Evolutionary conservation across 2,797 vertebrate genomes (phyloP).

Genomic region (Taeniopygia guttata): DNA sequence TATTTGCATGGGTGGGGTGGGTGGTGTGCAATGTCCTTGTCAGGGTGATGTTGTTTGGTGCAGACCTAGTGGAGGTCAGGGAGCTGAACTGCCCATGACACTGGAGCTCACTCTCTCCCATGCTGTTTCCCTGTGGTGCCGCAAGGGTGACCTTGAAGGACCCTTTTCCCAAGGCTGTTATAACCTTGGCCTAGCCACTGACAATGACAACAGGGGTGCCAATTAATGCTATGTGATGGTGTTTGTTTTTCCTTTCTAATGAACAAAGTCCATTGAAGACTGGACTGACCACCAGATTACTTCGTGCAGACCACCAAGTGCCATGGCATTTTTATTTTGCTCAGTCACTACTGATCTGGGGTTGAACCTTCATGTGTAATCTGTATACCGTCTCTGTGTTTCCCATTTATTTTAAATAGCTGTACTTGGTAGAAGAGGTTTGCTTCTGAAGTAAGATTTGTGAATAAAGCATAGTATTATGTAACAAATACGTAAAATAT

Average conservation of each 20-base stretch:
- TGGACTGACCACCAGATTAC: not conserved
- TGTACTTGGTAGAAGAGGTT: not conserved
- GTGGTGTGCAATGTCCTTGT: not conserved
- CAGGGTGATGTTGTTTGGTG: not conserved
- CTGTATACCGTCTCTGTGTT: not conserved
- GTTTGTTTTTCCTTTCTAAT: not conserved
- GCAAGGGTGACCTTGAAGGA: slow-evolving; percentile 9
- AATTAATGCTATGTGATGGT: slow-evolving; percentile 18
- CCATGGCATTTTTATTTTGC: not conserved
- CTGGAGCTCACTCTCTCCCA: not conserved
- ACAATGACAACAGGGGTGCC: slow-evolving; percentile 7
- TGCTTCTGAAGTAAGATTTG: not conserved
- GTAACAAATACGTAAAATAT: not conserved
- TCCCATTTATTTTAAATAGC: not conserved
- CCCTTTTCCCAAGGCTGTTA: not conserved
- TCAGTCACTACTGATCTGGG: not conserved
- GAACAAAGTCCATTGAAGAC: slow-evolving; percentile 20
- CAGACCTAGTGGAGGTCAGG: not conserved
- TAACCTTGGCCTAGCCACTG: not conserved
- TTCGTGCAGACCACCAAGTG: not conserved
- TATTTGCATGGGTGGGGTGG: not conserved
- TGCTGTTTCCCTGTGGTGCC: not conserved
- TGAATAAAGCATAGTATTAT: not conserved
- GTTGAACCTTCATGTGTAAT: not conserved
- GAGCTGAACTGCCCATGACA: not conserved